Percentiles rank a stretch among this genome's conserved stretches.
Conservation (phyloP, 2,888 invertebrate genomes). For the Leucoptera coffeella region DNA sequence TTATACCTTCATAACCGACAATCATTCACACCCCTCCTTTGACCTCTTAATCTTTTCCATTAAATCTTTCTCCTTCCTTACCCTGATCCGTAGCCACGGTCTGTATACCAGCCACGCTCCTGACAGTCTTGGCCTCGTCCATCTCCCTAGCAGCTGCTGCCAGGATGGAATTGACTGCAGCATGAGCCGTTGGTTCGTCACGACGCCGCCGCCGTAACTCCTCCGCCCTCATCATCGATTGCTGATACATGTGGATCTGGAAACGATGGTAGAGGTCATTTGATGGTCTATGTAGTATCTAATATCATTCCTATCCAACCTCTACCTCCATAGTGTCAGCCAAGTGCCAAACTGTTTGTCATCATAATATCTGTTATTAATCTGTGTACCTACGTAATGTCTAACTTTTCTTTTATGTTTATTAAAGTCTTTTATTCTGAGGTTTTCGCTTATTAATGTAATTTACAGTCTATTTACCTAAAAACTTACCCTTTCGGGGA, state of each 20-base stretch:
- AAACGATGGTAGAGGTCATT: slow-evolving; percentile 2
- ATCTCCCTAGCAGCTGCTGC: slow-evolving; percentile 44
- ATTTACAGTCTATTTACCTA: too few relatives aligned
- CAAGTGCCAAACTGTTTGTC: too few relatives aligned
- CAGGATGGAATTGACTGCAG: slow-evolving; percentile 42
- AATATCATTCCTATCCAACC: not conserved
- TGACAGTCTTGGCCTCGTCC: slow-evolving; percentile 29
- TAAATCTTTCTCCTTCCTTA: slow-evolving; percentile 22
- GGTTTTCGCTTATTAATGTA: too few relatives aligned
- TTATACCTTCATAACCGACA: too few relatives aligned
- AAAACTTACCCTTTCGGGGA: too few relatives aligned
- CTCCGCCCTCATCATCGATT: slow-evolving; percentile 46
- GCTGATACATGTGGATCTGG: slow-evolving; percentile 48
- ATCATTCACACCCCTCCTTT: too few relatives aligned
- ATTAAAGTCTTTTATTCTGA: too few relatives aligned
- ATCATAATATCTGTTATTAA: too few relatives aligned
- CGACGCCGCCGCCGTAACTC: slow-evolving; percentile 37
- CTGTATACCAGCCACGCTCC: slow-evolving; percentile 29
- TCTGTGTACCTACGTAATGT: too few relatives aligned
- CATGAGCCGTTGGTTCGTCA: slow-evolving; percentile 36
- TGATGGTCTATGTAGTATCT: not conserved
- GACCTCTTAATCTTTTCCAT: slow-evolving; percentile 41
- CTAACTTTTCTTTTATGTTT: too few relatives aligned
- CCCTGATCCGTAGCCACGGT: slow-evolving; percentile 32
- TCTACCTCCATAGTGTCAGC: too few relatives aligned